Evolutionary conservation across 1,140 invertebrate species (phyloP).

Genomic region (Drosophila arawakana): DNA sequence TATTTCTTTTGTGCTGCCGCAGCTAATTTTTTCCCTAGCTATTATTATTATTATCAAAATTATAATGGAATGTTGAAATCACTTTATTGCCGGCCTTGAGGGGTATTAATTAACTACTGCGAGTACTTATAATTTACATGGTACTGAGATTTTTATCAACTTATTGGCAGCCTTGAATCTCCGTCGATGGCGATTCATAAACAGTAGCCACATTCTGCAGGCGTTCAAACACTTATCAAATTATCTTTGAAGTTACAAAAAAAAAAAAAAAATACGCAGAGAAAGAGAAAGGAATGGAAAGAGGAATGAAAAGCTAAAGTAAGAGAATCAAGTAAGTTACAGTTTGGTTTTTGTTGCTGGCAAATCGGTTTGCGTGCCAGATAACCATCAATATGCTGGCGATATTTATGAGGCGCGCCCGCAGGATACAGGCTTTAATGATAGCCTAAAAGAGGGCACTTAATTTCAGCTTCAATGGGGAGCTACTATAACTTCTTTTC

Average conservation of each 20-base stretch:
- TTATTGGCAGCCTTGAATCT: constrained; percentile 19
- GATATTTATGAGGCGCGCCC: constrained; percentile 80
- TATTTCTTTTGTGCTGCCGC: too few species aligned
- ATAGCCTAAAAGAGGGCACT: constrained; percentile 78
- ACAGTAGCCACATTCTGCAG: constrained; percentile 60
- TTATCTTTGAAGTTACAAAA: constrained; percentile 56
- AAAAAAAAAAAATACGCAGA: constrained; percentile 19
- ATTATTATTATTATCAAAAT: background rate
- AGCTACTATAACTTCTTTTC: constrained; percentile 16
- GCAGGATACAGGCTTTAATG: constrained; percentile 80
- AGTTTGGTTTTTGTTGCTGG: constrained; percentile 17
- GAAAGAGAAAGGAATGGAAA: constrained; percentile 24
- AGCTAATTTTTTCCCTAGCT: too few species aligned
- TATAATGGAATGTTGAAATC: background rate
- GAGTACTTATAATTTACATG: constrained; percentile 18
- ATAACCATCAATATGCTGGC: constrained; percentile 80
- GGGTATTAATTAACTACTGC: constrained; percentile 6
- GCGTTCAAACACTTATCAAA: constrained; percentile 76
- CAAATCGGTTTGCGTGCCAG: constrained; percentile 69
- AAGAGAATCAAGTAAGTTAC: constrained; percentile 24
- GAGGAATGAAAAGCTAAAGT: constrained; percentile 14
- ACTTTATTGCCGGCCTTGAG: background rate
- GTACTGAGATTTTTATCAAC: constrained; percentile 21
- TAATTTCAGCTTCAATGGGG: constrained; percentile 66
- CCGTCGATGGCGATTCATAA: constrained; percentile 7